Evolutionary conservation across 2,113 vertebrate genomes (phyloP), one percentile per base, ranked within the genome.

Genomic region (Fregata magnificens): DNA sequence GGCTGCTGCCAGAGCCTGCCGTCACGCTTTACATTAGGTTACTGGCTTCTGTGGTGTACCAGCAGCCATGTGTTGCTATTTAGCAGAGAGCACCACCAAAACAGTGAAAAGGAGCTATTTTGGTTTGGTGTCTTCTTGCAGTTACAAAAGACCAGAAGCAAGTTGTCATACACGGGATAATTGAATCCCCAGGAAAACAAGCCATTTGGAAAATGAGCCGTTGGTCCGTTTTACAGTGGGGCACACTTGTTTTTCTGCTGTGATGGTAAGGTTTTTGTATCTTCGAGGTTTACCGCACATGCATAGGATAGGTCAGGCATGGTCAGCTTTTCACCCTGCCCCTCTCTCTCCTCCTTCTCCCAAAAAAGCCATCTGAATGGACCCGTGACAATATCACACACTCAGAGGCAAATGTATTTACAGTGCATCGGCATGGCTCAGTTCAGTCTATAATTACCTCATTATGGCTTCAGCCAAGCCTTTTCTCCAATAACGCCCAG

Each of bases 381-480:
- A 79, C 72, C 63, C 2, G 0, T 78, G 85, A 89, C 72, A 61
- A 16, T n/a, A 65, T 59, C 79, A 55, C 78, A 73, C 52, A 92
- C 88, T 94, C 89, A 81, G 93, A 85, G 69, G 52, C 40, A 88
- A 82, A 89, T 59, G 29, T 90, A 93, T 84, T 94, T 96, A 81
- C 67, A 96, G 21, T 31, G 62, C 70, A 88, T 77, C 22, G 29
- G 85, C 94, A 94, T 15, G 44, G 86, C 70, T 96, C 63, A 71
- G 84, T 82, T 98, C 95, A 95, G 90, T 83, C 92, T 95, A 2
- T 88, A 97, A 97, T 97, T 93, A 96, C 88, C 58, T 74, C 49
- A 86, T 93, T 95, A 97, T 34, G 85, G 93, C 90, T 93, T 96
- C 93, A 96, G 95, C 80, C 69, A 94, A 95, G 76, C 34, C 50